A percentile compares a stretch with the other conserved stretches of the same genome.
Evolutionary conservation across 2,888 invertebrate species (phyloP).

Genomic region (Athalia cordata): DNA sequence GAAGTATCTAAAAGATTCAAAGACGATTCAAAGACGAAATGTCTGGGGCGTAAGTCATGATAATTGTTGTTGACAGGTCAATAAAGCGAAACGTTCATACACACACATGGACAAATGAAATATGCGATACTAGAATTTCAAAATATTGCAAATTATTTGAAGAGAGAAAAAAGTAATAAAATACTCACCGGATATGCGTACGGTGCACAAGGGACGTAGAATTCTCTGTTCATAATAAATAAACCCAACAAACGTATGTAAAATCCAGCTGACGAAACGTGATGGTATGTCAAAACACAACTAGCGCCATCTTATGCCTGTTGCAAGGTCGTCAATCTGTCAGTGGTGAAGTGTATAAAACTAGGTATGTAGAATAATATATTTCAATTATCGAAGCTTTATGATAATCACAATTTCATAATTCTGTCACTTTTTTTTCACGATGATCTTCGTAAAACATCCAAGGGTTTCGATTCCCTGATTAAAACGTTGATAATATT

Average conservation of each 20-base stretch:
- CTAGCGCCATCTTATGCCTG: slow-evolving; percentile 69
- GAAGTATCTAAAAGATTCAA: no score
- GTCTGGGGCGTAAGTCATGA: no score
- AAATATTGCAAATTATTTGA: not conserved
- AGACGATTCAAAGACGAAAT: no score
- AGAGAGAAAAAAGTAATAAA: not conserved
- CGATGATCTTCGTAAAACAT: slow-evolving; percentile 26
- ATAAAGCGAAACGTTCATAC: not conserved
- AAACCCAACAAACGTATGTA: slow-evolving; percentile 50
- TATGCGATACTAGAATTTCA: not conserved
- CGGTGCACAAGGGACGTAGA: slow-evolving; percentile 70
- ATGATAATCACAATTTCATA: slow-evolving; percentile 38
- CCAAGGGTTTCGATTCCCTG: no score
- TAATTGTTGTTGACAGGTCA: no score
- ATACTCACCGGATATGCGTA: slow-evolving; percentile 71
- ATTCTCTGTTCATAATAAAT: slow-evolving; percentile 72
- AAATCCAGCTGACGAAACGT: slow-evolving; percentile 66
- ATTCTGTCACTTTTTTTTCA: not conserved
- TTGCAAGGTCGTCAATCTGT: slow-evolving; percentile 65
- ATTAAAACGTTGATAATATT: not conserved
- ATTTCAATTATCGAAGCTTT: slow-evolving; percentile 52
- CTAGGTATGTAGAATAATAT: not conserved
- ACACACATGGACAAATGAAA: not conserved
- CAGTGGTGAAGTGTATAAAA: slow-evolving; percentile 58
- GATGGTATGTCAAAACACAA: slow-evolving; percentile 68